Conservation (phyloP, 2,888 invertebrate species). For the Lacanobia wlatinum region DNA sequence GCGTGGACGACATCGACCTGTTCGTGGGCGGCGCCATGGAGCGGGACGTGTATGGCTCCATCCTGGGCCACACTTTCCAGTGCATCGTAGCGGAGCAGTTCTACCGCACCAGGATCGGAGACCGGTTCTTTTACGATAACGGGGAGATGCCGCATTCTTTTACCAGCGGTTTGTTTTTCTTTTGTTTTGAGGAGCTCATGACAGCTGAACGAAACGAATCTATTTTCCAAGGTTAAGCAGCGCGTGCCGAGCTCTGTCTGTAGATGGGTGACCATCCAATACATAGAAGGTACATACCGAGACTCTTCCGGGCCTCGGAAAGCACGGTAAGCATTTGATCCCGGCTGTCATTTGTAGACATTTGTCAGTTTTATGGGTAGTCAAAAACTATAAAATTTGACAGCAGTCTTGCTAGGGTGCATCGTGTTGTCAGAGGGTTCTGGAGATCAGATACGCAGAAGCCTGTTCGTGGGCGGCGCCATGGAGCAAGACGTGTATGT, state of each 20-base stretch:
- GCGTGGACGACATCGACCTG: constrained; percentile 96
- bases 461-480: too few species aligned
- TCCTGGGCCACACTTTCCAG: constrained; percentile 96
- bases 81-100: constrained; percentile 97
- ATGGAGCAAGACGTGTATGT: constrained; percentile 87
- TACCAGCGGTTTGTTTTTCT: constrained; percentile 88
- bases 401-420: too few species aligned
- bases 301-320: too few species aligned
- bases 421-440: too few species aligned
- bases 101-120: constrained; percentile 95
- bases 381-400: neutral
- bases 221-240: too few species aligned
- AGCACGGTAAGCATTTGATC: too few species aligned
- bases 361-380: too few species aligned
- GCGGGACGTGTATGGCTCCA: constrained; percentile 93
- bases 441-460: too few species aligned
- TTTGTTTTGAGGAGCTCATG: neutral
- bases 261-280: too few species aligned
- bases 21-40: constrained; percentile 96
- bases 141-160: constrained; percentile 92
- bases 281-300: too few species aligned
- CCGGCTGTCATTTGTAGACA: too few species aligned
- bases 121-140: constrained; percentile 96
- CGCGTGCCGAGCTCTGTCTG: neutral
- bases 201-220: too few species aligned